Evolutionary conservation across 2,113 vertebrate species (phyloP).

Genomic region (Polypterus senegalus): DNA sequence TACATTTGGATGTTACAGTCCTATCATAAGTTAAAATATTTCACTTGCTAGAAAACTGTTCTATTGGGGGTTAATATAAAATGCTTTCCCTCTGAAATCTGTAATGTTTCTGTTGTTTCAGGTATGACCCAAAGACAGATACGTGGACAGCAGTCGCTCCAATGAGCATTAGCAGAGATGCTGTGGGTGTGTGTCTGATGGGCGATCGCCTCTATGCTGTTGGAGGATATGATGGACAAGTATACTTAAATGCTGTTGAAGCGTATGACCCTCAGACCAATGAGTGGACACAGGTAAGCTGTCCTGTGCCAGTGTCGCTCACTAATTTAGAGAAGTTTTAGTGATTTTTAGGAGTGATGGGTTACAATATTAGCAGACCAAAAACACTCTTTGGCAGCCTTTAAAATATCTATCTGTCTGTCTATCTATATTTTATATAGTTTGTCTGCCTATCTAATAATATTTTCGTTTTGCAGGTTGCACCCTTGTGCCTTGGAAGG

Average conservation of each 20-base stretch:
- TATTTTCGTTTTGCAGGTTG: conserved; percentile 56
- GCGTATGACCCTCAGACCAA: conserved; percentile 95
- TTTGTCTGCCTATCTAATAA: no score
- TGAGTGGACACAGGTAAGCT: conserved; percentile 87
- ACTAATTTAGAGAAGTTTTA: no score
- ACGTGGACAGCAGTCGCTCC: conserved; percentile 92
- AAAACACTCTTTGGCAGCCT: no score
- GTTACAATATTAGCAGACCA: no score
- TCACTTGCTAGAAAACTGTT: no score
- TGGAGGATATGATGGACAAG: conserved; percentile 89
- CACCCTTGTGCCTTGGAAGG: conserved; percentile 83
- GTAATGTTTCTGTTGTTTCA: conserved; percentile 21
- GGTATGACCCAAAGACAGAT: conserved; percentile 95
- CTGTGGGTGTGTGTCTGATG: conserved; percentile 92
- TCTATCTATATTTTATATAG: no score
- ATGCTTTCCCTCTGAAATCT: background rate
- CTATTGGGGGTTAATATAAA: background rate
- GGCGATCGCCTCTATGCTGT: conserved; percentile 89
- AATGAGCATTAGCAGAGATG: conserved; percentile 94
- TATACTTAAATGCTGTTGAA: conserved; percentile 87
- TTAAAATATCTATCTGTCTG: no score
- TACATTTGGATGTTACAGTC: no score
- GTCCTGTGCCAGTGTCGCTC: no score
- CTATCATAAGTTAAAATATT: no score
- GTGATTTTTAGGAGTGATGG: no score